phyloP scores from a whole-genome alignment of 2,797 vertebrate species.

The Cyclopterus lumpus region DNA sequence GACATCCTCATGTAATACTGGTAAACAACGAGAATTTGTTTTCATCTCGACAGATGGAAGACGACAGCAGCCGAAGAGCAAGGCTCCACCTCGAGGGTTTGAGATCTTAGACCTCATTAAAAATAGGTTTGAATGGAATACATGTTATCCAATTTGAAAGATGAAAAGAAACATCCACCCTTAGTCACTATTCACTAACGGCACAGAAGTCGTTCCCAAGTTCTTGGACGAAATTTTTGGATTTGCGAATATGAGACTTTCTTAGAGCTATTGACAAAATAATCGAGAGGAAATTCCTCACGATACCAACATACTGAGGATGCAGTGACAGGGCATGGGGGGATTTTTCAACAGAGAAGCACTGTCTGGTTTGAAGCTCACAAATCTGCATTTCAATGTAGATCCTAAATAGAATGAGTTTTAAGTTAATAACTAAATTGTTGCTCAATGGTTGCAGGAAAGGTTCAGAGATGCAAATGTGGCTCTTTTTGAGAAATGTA shows the following conservation, averaged over 20 bases:
- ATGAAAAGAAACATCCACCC: conserved; percentile 57
- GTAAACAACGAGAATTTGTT: conserved; percentile 69
- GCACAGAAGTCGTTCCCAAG: conserved; percentile 14
- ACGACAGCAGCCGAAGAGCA: conserved; percentile 48
- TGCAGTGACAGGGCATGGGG: neutral
- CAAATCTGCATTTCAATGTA: neutral
- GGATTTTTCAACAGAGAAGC: neutral
- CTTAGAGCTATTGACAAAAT: conserved; percentile 24
- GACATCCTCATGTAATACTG: conserved; percentile 46
- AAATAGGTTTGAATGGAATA: conserved; percentile 49
- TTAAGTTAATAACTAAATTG: neutral
- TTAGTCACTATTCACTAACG: conserved; percentile 25
- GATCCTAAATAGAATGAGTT: neutral
- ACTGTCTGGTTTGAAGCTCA: conserved; percentile 9
- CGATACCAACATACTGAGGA: neutral
- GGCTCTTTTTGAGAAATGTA: neutral
- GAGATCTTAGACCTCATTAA: conserved; percentile 70
- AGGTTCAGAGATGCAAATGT: neutral
- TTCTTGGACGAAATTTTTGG: neutral
- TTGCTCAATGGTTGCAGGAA: neutral
- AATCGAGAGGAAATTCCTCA: conserved; percentile 33
- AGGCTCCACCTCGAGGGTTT: conserved; percentile 57
- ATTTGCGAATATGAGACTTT: conserved; percentile 10
- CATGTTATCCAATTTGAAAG: conserved; percentile 51
- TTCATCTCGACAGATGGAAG: conserved; percentile 68